Percentiles rank a stretch among this genome's conserved stretches.
phyloP scores from a whole-genome alignment of 1,140 invertebrate genomes.

The Holotrichia oblita region DNA sequence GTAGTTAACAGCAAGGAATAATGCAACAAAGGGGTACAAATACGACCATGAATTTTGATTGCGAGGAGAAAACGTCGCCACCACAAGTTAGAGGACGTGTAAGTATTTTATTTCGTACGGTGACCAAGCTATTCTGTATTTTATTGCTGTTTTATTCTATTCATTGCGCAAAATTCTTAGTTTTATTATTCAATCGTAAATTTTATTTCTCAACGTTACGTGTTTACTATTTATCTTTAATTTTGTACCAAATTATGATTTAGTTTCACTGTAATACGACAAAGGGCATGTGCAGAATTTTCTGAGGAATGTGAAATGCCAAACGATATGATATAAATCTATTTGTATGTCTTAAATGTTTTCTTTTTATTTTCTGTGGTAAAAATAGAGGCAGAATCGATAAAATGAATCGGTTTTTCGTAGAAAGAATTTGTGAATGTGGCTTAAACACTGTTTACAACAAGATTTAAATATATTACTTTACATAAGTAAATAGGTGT shows the following conservation, averaged over 20 bases:
- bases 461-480: too few species aligned
- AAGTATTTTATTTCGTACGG: slow-evolving; percentile 42
- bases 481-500: too few species aligned
- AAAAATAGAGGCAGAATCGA: too few species aligned
- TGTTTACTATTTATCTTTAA: slow-evolving; percentile 5
- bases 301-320: slow-evolving; percentile 23
- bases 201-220: slow-evolving; percentile 5
- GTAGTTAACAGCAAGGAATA: slow-evolving; percentile 48
- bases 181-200: slow-evolving; percentile 27
- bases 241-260: background rate
- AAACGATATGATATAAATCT: too few species aligned
- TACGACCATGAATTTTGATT: slow-evolving; percentile 52
- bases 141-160: slow-evolving; percentile 36
- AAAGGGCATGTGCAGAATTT: slow-evolving; percentile 3
- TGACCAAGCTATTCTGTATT: background rate
- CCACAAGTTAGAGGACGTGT: slow-evolving; percentile 50
- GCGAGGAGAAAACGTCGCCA: slow-evolving; percentile 45
- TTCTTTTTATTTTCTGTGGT: too few species aligned
- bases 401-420: too few species aligned
- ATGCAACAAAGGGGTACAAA: slow-evolving; percentile 54
- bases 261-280: slow-evolving; percentile 37
- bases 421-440: too few species aligned
- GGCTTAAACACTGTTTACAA: too few species aligned
- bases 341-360: too few species aligned
- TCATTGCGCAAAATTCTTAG: slow-evolving; percentile 25